A percentile compares a stretch with the other conserved stretches of the same genome.
Conservation (phyloP, 2,797 vertebrate genomes). For the Tenualosa thibaudeaui region DNA sequence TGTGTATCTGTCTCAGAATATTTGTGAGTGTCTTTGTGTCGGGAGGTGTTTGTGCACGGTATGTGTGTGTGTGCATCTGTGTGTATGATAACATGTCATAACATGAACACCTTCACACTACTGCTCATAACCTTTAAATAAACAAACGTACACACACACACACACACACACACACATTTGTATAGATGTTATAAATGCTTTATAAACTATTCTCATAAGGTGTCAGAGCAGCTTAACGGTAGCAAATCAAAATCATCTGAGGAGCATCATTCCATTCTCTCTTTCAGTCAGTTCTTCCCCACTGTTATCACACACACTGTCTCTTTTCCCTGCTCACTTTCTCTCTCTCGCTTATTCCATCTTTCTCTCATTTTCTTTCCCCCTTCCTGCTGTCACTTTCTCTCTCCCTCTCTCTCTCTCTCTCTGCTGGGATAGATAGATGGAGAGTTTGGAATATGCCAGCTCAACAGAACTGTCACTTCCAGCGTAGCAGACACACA, state of each 20-base stretch:
- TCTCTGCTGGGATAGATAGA: not conserved
- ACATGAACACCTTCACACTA: not conserved
- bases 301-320: too few species aligned
- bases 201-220: not conserved
- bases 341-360: slow-evolving; percentile 8
- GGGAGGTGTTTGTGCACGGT: not conserved
- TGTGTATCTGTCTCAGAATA: not conserved
- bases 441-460: slow-evolving; percentile 58
- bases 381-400: too few species aligned
- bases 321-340: not conserved
- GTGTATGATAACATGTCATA: not conserved
- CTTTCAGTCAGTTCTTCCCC: not conserved
- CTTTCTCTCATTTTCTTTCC: not conserved
- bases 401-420: too few species aligned
- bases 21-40: not conserved
- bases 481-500: slow-evolving; percentile 59
- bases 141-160: not conserved
- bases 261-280: not conserved
- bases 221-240: not conserved
- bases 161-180: not conserved
- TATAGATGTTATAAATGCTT: not conserved
- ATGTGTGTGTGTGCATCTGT: not conserved
- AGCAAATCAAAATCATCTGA: too few species aligned
- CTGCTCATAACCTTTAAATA: too few species aligned
- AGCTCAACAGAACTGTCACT: slow-evolving; percentile 73